These are phyloP conservation scores for Pangasius larnaudii DNA, from an alignment of 2,797 vertebrate species.

Conservation along the genomic window DNA sequence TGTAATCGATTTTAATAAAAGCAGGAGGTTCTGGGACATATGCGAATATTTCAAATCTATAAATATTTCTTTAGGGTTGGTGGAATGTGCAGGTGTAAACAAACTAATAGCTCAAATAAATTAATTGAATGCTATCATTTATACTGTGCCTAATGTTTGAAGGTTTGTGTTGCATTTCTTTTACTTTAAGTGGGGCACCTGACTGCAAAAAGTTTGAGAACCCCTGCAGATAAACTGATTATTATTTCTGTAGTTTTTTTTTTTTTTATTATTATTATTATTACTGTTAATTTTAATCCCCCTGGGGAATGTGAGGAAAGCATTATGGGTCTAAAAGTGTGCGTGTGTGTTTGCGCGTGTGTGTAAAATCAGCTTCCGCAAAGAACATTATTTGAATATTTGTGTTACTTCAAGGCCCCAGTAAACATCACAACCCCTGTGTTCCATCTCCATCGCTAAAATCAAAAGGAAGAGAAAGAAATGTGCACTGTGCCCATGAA, in stretches of 20 bases:
- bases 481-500: not conserved
- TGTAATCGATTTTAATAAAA: not conserved
- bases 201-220: not conserved
- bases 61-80: no score
- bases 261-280: not conserved
- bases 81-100: not conserved
- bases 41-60: not conserved
- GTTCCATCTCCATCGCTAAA: not conserved
- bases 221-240: not conserved
- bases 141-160: not conserved
- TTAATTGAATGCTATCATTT: not conserved
- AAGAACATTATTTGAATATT: not conserved
- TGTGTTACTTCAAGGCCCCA: not conserved
- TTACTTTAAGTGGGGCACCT: no score
- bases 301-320: not conserved
- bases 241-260: not conserved
- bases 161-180: not conserved
- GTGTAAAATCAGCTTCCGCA: not conserved
- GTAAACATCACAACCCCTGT: conserved; percentile 5
- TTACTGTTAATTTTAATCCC: not conserved
- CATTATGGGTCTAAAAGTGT: not conserved
- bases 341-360: not conserved
- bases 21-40: not conserved
- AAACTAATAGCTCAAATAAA: not conserved
- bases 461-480: conserved; percentile 10